phyloP scores from a whole-genome alignment of 2,888 invertebrate genomes.

The Augochlorella aurata region DNA sequence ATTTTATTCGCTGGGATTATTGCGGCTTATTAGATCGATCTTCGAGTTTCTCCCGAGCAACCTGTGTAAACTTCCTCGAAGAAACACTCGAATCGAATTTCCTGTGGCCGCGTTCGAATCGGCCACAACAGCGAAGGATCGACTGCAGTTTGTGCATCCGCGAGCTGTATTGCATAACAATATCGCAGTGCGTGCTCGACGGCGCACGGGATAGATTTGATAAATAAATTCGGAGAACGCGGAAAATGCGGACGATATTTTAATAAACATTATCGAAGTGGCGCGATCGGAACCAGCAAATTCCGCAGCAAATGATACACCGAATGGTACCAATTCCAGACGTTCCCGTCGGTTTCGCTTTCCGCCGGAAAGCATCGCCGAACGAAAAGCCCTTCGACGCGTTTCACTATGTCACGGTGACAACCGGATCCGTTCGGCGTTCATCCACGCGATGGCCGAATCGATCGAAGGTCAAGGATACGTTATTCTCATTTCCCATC shows the following conservation, averaged over 20 bases:
- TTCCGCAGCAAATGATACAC: too few species aligned
- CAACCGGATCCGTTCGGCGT: neutral
- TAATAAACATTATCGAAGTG: too few species aligned
- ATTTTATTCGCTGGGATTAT: neutral
- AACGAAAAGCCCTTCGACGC: neutral
- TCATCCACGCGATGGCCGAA: neutral
- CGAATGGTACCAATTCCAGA: too few species aligned
- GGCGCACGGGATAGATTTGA: neutral
- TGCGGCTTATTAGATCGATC: neutral
- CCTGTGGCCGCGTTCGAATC: neutral
- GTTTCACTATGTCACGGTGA: neutral
- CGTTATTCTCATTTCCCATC: slow-evolving; percentile 4
- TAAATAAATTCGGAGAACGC: neutral
- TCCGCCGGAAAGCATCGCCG: too few species aligned
- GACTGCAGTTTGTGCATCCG: neutral
- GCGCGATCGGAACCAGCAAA: too few species aligned
- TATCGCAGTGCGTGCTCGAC: neutral
- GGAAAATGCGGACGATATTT: too few species aligned
- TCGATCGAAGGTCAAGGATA: slow-evolving; percentile 3
- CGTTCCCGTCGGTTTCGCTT: too few species aligned
- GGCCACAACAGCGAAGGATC: neutral
- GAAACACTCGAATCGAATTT: neutral
- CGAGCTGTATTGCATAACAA: neutral
- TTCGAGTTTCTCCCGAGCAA: neutral
- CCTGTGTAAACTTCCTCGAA: neutral